Evolutionary conservation across 2,797 vertebrate genomes (phyloP).

Genomic region (Pantherophis vulpinus): DNA sequence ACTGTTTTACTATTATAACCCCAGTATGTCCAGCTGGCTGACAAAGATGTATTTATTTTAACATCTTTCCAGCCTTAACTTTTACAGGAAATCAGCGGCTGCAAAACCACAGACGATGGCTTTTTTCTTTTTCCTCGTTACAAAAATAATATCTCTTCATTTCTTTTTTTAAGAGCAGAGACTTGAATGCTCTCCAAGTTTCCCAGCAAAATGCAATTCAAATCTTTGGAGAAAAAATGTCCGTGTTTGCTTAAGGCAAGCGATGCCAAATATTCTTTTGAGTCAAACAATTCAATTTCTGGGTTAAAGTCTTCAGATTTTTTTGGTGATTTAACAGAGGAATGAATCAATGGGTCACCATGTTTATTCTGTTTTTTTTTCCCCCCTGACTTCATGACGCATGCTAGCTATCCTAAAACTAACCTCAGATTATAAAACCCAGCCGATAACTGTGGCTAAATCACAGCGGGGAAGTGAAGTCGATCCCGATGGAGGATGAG

Average conservation of each 20-base stretch:
- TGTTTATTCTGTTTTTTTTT: neutral
- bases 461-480: neutral
- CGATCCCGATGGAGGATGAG: neutral
- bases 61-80: neutral
- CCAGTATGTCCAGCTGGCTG: neutral
- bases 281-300: neutral
- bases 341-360: neutral
- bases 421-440: neutral
- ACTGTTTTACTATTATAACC: neutral
- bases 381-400: neutral
- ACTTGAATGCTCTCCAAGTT: neutral
- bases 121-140: neutral
- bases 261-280: neutral
- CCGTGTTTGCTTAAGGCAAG: neutral
- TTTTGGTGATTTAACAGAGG: neutral
- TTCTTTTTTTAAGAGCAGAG: neutral
- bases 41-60: neutral
- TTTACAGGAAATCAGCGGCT: slow-evolving; percentile 3
- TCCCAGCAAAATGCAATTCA: neutral
- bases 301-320: neutral
- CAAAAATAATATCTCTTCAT: neutral
- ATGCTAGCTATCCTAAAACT: neutral
- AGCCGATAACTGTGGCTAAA: neutral
- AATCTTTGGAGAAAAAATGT: neutral
- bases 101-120: neutral